Percentiles rank a stretch among this genome's conserved stretches.
Conservation (phyloP, 2,113 vertebrate genomes). For the Sitta europaea region DNA sequence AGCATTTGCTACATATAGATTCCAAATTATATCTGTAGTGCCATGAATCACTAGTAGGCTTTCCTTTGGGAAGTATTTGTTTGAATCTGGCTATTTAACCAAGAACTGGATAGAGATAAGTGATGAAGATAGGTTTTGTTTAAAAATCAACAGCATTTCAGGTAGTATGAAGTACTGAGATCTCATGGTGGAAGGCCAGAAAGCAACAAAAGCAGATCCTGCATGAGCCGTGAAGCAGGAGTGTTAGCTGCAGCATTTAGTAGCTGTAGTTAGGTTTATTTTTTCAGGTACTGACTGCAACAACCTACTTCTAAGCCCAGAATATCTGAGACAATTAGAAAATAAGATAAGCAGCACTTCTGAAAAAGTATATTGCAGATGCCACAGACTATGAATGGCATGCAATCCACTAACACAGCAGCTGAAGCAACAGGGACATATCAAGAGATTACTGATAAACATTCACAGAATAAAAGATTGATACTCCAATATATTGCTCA, state of each 20-base stretch:
- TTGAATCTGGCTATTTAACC: neutral
- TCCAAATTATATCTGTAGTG: neutral
- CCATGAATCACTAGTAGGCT: neutral
- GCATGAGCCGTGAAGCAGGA: neutral
- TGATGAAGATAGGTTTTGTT: neutral
- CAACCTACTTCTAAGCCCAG: neutral
- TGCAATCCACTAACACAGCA: neutral
- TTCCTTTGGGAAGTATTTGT: neutral
- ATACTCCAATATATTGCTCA: neutral
- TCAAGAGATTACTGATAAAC: neutral
- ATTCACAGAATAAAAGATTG: neutral
- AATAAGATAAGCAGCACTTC: neutral
- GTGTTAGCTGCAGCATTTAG: rapidly evolving
- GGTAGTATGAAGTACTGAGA: neutral
- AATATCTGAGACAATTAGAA: neutral
- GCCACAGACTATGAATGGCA: neutral
- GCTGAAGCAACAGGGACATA: neutral
- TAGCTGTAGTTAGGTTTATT: neutral
- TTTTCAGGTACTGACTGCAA: neutral
- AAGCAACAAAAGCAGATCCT: neutral
- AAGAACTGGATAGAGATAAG: neutral
- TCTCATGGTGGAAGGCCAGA: neutral
- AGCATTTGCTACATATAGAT: neutral
- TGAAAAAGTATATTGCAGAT: neutral
- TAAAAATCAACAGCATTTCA: neutral